Base-by-base conservation (phyloP, 2,113 vertebrate species). In the Thymallus thymallus region DNA sequence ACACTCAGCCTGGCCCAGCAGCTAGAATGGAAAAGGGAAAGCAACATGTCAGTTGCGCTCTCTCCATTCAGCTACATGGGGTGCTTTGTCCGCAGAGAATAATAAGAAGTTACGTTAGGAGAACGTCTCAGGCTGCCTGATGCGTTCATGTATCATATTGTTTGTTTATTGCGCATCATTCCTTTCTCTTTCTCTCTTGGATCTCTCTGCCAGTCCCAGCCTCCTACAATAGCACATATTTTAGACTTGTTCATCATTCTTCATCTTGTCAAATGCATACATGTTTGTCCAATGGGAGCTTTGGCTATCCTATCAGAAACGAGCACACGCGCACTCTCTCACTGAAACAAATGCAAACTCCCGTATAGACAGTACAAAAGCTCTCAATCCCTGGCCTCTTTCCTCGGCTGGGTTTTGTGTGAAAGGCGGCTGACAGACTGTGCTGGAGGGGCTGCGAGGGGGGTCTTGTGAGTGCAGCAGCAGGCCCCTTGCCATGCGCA, bases 161-260 rank as follows among this genome's bases (percentile, higher is more conserved):
- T 16, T 16, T 75, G 60, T 45, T 55, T 67, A 41, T 62, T 69
- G 2, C 13, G 73, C 13, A 62, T 67, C 22, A 48, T 24, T 35
- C 18, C 41, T 69, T 45, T 69, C 22, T 51, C 67, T 6, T 20
- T 14, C 67, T 18, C 41, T 24, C 35, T 12, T n/a, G 13, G 5
- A 22, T 29, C 60, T 24, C 60, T 1, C 60, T 24, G 6, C 23
- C 60, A 62, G 58, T 64, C 61, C 2, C 61, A 63, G 9, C 6
- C 61, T 4, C 23, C 18, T 22, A 22, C 56, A 7, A 4, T 13
- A 5, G 14, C 13, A 18, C 29, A 65, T 26, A 23, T 26, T 26
- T 13, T 9, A 79, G 85, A 86, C 85, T 86, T 84, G 88, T 87
- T 90, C 87, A 91, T 90, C 87, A 91, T 90, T 82, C 75, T 81